Percentiles rank a stretch among this genome's conserved stretches.
Conservation (phyloP, 2,888 invertebrate species). For the Drosophila emarginata region DNA sequence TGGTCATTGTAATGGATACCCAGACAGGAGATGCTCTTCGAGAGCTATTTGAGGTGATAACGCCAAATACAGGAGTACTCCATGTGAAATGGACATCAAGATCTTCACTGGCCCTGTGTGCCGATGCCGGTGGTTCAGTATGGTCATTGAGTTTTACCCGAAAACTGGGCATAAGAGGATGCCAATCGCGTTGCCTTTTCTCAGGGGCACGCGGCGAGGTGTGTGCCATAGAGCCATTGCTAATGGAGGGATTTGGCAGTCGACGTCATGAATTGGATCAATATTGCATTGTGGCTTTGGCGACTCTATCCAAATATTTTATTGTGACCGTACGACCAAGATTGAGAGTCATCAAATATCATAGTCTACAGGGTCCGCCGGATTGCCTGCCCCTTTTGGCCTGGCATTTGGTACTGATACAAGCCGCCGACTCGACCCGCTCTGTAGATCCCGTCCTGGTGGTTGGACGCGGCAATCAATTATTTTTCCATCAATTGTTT, state of each 20-base stretch:
- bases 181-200: slow-evolving; percentile 96
- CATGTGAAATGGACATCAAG: slow-evolving; percentile 87
- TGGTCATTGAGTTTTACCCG: slow-evolving; percentile 96
- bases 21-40: slow-evolving; percentile 90
- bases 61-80: slow-evolving; percentile 91
- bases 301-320: slow-evolving; percentile 92
- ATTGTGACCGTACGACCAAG: slow-evolving; percentile 90
- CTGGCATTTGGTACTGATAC: slow-evolving; percentile 95
- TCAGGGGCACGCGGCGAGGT: slow-evolving; percentile 99
- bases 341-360: slow-evolving; percentile 90
- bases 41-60: slow-evolving; percentile 90
- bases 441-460: slow-evolving; percentile 93
- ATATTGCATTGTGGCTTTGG: slow-evolving; percentile 93
- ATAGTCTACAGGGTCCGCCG: slow-evolving; percentile 88
- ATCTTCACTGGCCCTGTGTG: slow-evolving; percentile 89
- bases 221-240: slow-evolving; percentile 88
- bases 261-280: slow-evolving; percentile 87
- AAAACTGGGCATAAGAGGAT: slow-evolving; percentile 93
- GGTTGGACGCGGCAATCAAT: slow-evolving; percentile 91
- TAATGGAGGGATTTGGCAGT: slow-evolving; percentile 78
- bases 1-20: slow-evolving; percentile 95
- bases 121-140: slow-evolving; percentile 97
- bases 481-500: slow-evolving; percentile 91
- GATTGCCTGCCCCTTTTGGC: slow-evolving; percentile 93
- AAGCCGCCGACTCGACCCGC: slow-evolving; percentile 86